Conservation (phyloP, 2,797 vertebrate genomes). For the Natrix natrix region DNA sequence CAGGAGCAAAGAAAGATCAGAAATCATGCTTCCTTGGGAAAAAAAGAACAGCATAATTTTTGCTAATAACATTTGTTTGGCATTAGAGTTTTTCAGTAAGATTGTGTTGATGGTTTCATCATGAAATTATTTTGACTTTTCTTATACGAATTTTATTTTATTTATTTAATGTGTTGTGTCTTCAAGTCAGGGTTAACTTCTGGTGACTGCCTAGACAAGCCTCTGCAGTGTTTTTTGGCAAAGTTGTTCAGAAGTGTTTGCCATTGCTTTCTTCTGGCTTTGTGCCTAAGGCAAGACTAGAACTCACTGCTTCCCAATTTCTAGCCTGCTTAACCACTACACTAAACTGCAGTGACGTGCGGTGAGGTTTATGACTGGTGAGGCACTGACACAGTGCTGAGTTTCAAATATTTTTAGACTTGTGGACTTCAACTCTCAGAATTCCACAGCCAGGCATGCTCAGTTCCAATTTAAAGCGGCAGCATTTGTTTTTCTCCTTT, state of each 20-base stretch:
- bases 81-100: background rate
- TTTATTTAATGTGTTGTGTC: background rate
- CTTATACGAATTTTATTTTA: background rate
- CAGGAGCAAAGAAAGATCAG: background rate
- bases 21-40: background rate
- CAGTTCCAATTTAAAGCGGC: too few species aligned
- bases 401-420: too few species aligned
- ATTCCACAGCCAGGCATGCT: too few species aligned
- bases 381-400: too few species aligned
- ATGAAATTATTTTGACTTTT: background rate
- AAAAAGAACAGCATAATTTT: background rate
- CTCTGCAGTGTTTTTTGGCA: background rate
- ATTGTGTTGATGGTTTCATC: background rate
- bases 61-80: background rate
- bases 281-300: background rate
- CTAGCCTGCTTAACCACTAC: background rate
- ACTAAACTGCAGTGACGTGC: too few species aligned
- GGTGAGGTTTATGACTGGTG: too few species aligned
- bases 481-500: too few species aligned
- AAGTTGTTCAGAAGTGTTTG: background rate
- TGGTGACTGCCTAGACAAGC: background rate
- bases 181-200: background rate
- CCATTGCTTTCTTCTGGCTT: background rate
- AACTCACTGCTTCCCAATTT: background rate
- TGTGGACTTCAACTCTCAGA: too few species aligned